Percentiles rank a stretch among this genome's conserved stretches.
Evolutionary conservation across 1,140 invertebrate genomes (phyloP).

Genomic region (Lepidotrigona ventralis): DNA sequence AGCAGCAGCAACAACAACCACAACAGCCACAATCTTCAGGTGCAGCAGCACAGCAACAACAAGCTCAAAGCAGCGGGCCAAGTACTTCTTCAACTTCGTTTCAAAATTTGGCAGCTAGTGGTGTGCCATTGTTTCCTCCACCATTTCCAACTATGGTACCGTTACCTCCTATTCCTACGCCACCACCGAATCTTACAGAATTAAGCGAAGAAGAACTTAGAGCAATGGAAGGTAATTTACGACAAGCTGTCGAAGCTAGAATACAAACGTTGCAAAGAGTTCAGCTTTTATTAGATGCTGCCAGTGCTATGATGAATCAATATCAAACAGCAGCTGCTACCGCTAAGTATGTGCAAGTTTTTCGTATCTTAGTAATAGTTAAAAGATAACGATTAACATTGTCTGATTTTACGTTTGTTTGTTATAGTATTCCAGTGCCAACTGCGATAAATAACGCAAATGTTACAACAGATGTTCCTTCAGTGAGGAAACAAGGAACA

Average conservation of each 20-base stretch:
- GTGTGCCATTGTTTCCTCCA: constrained; percentile 80
- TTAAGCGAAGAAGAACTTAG: constrained; percentile 91
- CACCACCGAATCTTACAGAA: constrained; percentile 85
- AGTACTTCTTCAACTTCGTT: constrained; percentile 68
- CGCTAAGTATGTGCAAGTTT: constrained; percentile 69
- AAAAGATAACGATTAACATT: background rate
- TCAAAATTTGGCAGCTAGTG: constrained; percentile 70
- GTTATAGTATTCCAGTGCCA: constrained; percentile 69
- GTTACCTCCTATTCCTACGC: constrained; percentile 87
- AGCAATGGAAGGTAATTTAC: constrained; percentile 92
- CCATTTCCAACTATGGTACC: constrained; percentile 83
- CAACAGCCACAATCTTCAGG: constrained; percentile 36
- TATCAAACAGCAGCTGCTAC: constrained; percentile 76
- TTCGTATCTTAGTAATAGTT: background rate
- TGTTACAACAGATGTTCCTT: constrained; percentile 30
- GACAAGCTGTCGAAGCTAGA: constrained; percentile 93
- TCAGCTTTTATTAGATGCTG: constrained; percentile 76
- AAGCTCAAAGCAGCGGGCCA: constrained; percentile 61
- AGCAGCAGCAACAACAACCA: constrained; percentile 34
- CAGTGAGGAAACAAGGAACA: constrained; percentile 33
- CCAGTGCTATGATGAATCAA: constrained; percentile 78
- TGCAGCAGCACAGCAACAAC: constrained; percentile 30
- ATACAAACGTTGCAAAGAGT: constrained; percentile 82
- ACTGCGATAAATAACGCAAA: constrained; percentile 47
- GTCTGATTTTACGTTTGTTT: constrained; percentile 26